Conservation (phyloP, 1,140 invertebrate genomes). For the Lerema accius region DNA sequence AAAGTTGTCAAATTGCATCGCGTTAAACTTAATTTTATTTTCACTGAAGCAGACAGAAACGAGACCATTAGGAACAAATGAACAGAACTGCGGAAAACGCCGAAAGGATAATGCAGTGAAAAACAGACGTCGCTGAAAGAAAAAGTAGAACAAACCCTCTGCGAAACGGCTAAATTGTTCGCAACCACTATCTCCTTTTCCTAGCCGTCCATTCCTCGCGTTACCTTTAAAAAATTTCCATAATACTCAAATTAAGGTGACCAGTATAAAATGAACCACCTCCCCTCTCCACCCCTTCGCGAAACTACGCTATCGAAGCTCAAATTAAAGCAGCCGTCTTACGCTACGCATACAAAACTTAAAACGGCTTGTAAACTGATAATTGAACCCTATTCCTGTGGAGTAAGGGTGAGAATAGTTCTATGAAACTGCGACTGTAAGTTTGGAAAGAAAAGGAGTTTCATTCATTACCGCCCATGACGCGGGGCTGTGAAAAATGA, state of each 20-base stretch:
- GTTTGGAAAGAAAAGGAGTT: conserved; percentile 24
- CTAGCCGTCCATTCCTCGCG: conserved; percentile 8
- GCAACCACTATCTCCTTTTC: conserved; percentile 7
- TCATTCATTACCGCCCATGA: conserved; percentile 36
- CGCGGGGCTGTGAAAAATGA: conserved; percentile 34
- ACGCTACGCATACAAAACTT: background rate
- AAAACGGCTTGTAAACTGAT: background rate
- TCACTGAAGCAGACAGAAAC: background rate
- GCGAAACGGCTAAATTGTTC: conserved; percentile 11
- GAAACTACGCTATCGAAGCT: conserved; percentile 19
- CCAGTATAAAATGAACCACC: conserved; percentile 19
- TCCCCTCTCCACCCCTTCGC: background rate
- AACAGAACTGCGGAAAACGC: conserved; percentile 1
- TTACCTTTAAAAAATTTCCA: conserved; percentile 35
- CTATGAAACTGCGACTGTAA: background rate
- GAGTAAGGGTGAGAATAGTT: conserved; percentile 7
- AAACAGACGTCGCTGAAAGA: conserved; percentile 4
- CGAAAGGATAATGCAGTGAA: conserved; percentile 4
- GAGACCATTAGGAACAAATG: conserved; percentile 7
- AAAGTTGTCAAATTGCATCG: background rate
- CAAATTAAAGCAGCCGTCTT: conserved; percentile 25
- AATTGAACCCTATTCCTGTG: background rate
- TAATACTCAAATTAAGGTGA: conserved; percentile 33
- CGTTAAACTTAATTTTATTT: background rate
- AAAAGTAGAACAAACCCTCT: conserved; percentile 7